Evolutionary conservation across 1,140 invertebrate genomes (phyloP).

Genomic region (Halictus rubicundus): DNA sequence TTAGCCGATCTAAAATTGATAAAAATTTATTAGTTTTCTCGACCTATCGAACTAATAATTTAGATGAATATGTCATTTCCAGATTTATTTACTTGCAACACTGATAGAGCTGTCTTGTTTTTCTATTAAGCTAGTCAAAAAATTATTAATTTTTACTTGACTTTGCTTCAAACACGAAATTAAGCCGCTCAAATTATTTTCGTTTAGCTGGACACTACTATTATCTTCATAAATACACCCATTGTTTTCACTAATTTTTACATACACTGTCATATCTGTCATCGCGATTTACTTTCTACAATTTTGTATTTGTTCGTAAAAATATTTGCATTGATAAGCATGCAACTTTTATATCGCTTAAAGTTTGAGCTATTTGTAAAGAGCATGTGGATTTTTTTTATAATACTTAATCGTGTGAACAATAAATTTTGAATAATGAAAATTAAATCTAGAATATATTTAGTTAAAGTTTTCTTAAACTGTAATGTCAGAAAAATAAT

Average conservation of each 20-base stretch:
- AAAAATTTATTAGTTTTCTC: conserved; percentile 21
- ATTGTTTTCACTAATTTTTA: conserved; percentile 55
- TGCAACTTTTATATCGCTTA: conserved; percentile 2
- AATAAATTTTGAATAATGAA: background rate
- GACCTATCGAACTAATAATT: background rate
- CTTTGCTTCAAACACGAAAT: conserved; percentile 61
- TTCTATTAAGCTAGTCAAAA: conserved; percentile 44
- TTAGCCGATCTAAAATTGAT: conserved; percentile 53
- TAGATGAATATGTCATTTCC: background rate
- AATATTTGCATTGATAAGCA: background rate
- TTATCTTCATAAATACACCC: conserved; percentile 62
- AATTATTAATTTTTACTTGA: conserved; percentile 68
- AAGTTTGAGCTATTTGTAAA: background rate
- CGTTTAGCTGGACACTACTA: conserved; percentile 14
- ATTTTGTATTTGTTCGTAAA: background rate
- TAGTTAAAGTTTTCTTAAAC: background rate
- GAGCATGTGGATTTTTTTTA: background rate
- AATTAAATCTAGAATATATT: background rate
- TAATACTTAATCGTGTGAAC: background rate
- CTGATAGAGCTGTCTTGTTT: background rate
- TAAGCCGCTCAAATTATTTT: conserved; percentile 56
- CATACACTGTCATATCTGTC: conserved; percentile 43
- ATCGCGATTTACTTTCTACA: conserved; percentile 25
- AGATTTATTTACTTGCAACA: conserved; percentile 26
- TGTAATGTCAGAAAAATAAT: background rate